phyloP scores from a whole-genome alignment of 2,888 invertebrate species.

The Lepidonotus clava region DNA sequence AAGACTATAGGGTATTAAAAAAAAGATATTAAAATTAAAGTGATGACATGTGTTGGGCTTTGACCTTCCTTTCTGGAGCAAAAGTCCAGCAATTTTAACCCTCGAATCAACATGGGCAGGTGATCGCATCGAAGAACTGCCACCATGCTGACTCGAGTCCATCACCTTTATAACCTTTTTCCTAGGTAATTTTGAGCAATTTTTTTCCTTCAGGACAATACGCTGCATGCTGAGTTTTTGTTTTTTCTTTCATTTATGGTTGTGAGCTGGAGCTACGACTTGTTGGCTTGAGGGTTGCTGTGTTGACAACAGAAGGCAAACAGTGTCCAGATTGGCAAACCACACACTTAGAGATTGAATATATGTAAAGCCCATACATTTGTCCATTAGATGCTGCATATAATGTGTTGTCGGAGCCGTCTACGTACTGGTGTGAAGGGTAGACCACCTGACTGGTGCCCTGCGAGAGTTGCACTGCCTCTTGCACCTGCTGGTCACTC shows the following conservation, averaged over 20 bases:
- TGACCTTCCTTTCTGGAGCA: conserved; percentile 14
- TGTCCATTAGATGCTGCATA: conserved; percentile 84
- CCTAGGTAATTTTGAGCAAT: conserved; percentile 3
- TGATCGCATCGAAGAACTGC: too few relatives aligned
- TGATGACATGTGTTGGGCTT: conserved; percentile 48
- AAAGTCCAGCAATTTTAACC: background rate
- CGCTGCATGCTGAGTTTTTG: background rate
- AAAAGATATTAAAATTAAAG: background rate
- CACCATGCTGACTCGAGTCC: background rate
- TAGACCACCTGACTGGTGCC: conserved; percentile 81
- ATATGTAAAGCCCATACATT: conserved; percentile 82
- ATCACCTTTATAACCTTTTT: background rate
- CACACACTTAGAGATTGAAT: conserved; percentile 31
- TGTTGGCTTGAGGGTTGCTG: conserved; percentile 52
- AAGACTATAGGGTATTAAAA: conserved; percentile 28
- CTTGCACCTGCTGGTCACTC: conserved; percentile 70
- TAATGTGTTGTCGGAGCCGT: conserved; percentile 84
- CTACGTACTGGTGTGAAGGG: conserved; percentile 85
- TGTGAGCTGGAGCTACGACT: conserved; percentile 39
- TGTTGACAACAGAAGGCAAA: conserved; percentile 54
- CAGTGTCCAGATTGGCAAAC: conserved; percentile 48
- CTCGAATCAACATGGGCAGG: conserved; percentile 2
- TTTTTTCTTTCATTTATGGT: background rate
- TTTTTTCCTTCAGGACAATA: background rate
- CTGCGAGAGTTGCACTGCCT: conserved; percentile 81